Conservation (phyloP, 2,797 vertebrate species). For the Dipus sagitta region DNA sequence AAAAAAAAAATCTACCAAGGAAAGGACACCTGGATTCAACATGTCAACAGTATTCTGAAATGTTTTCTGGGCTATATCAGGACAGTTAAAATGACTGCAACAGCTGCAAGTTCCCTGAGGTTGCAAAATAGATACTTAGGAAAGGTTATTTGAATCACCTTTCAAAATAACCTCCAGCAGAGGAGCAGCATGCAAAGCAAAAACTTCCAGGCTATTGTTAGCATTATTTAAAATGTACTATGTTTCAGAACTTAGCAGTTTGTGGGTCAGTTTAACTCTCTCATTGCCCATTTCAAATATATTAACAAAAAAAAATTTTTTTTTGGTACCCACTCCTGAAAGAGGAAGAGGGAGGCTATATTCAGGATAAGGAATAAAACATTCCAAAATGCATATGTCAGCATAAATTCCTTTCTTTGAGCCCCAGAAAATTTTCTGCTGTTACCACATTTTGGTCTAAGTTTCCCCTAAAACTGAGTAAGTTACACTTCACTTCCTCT, state of each 20-base stretch:
- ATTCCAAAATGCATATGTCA: constrained; percentile 73
- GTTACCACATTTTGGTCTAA: constrained; percentile 65
- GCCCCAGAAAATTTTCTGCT: constrained; percentile 71
- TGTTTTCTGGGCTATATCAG: constrained; percentile 67
- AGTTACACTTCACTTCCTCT: constrained; percentile 68
- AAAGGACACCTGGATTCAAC: constrained; percentile 73
- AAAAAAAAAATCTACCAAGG: too few relatives aligned
- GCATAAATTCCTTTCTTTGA: constrained; percentile 73
- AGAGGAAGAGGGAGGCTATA: neutral
- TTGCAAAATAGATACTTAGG: constrained; percentile 81
- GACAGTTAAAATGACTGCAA: constrained; percentile 70
- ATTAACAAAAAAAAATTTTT: neutral
- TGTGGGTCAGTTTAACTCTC: constrained; percentile 59
- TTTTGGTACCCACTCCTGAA: neutral
- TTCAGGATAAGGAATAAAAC: constrained; percentile 68
- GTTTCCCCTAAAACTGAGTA: constrained; percentile 63
- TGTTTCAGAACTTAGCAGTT: constrained; percentile 47
- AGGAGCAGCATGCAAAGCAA: constrained; percentile 79
- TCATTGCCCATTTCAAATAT: constrained; percentile 58
- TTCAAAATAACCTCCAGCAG: constrained; percentile 81
- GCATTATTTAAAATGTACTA: constrained; percentile 55
- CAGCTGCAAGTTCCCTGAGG: constrained; percentile 86
- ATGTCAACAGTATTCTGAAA: constrained; percentile 65
- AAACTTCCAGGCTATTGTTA: constrained; percentile 79
- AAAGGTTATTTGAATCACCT: constrained; percentile 87